These are phyloP conservation scores for Amblyraja radiata DNA, from an alignment of 2,797 vertebrate species.

Conservation along the genomic window DNA sequence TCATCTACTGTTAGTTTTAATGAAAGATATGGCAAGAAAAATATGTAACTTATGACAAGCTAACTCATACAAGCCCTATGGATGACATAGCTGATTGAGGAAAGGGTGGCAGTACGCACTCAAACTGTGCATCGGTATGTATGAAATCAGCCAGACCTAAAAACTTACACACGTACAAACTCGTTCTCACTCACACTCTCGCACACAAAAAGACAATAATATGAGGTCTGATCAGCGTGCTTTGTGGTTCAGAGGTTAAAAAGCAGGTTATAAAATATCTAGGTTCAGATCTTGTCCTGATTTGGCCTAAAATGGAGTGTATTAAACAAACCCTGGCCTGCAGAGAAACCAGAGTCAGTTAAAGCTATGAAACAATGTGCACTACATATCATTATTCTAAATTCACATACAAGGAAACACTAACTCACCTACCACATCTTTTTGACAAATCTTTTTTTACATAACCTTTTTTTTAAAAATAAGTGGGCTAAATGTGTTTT, in stretches of 20 bases:
- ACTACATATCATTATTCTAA: conserved; percentile 75
- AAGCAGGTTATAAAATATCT: conserved; percentile 86
- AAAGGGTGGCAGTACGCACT: conserved; percentile 97
- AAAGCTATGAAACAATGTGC: conserved; percentile 83
- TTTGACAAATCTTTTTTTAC: conserved; percentile 58
- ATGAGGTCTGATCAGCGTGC: conserved; percentile 84
- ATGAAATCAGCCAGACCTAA: conserved; percentile 89
- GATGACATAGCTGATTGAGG: conserved; percentile 92
- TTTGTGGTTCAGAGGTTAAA: conserved; percentile 83
- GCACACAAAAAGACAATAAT: conserved; percentile 54
- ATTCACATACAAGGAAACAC: conserved; percentile 78
- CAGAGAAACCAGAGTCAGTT: conserved; percentile 75
- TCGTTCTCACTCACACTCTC: conserved; percentile 40
- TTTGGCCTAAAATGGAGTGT: conserved; percentile 94
- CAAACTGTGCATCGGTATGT: conserved; percentile 88
- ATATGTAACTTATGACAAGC: conserved; percentile 68
- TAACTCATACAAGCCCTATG: conserved; percentile 89
- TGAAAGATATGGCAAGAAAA: conserved; percentile 90
- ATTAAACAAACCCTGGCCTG: conserved; percentile 77
- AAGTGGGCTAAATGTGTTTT: conserved; percentile 73
- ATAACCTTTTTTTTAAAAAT: conserved; percentile 79
- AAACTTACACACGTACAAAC: conserved; percentile 66
- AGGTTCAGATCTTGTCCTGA: conserved; percentile 82
- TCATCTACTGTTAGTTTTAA: conserved; percentile 87
- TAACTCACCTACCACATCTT: conserved; percentile 89